Base-by-base conservation (phyloP, 2,797 vertebrate genomes). In the Gila robusta region DNA sequence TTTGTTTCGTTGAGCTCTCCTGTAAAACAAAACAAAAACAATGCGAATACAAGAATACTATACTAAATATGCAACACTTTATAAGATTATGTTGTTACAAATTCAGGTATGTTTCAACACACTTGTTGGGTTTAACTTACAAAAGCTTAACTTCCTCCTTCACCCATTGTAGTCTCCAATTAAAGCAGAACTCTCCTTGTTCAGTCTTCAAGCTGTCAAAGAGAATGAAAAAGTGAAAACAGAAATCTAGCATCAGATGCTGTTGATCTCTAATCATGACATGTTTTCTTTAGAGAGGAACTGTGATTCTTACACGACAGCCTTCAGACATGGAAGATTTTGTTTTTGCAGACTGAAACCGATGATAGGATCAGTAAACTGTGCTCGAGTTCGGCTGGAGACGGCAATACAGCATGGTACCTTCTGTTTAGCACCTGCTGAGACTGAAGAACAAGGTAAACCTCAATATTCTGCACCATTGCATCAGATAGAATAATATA, bases 221-320 rank as follows among this genome's bases (percentile, higher is more conserved):
- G 39, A 44, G 2, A 73, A 14, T n/a, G 4, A 52, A 52, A 16
- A 49, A 16, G 14, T 49, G 5, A 5, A 49, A 49, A n/a, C 47
- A 16, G 4, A 47, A 47, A 47, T 47, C 44, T 14, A 47, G 44
- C 44, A 47, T 26, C 39, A 44, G 11, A 72, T 26, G 39, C 23
- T 44, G 35, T 39, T 70, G 35, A 39, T 70, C 10, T 70, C 4
- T 39, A 39, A 70, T 70, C 21, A 0, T 70, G 67, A 47, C 23
- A 41, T 41, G 1, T 44, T 71, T 71, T 71, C 37, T 41, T 71
- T 21, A 71, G 32, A 78, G 4, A n/a, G 2, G 10, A 69, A 28
- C 26, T 23, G 4, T 26, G 47, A 3, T 16, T 87, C 94, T 94
- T 89, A 95, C 95, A 95, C 92, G 82, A 93, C 54, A 0, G 95